Evolutionary conservation across 2,113 vertebrate genomes (phyloP).

Genomic region (Prietella phreatophila): DNA sequence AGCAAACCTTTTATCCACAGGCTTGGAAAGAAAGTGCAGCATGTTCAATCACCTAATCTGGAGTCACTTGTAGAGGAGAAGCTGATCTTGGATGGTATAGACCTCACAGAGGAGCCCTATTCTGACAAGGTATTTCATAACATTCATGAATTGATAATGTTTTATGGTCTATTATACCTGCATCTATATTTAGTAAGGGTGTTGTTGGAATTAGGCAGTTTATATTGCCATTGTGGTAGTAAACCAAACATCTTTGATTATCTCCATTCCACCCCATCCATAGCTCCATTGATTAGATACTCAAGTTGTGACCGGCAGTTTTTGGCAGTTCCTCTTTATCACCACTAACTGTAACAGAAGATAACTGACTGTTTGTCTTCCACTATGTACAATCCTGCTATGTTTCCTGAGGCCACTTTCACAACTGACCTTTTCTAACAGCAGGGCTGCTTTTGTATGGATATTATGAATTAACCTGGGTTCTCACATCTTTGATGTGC

Average conservation of each 20-base stretch:
- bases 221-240: background rate
- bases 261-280: too few species aligned
- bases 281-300: too few species aligned
- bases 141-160: background rate
- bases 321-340: background rate
- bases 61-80: slow-evolving; percentile 75
- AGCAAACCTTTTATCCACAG: slow-evolving; percentile 57
- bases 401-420: background rate
- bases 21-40: slow-evolving; percentile 69
- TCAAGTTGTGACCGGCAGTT: background rate
- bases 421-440: background rate
- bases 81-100: slow-evolving; percentile 72
- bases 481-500: background rate
- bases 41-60: slow-evolving; percentile 67
- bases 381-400: background rate
- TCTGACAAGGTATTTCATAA: slow-evolving; percentile 75
- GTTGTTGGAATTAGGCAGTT: background rate
- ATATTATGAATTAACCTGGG: background rate
- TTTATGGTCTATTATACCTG: background rate
- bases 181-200: background rate
- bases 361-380: background rate
- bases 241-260: background rate
- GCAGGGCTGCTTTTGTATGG: background rate
- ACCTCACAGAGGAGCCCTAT: slow-evolving; percentile 80
- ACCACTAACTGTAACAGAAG: background rate